phyloP scores from a whole-genome alignment of 2,888 invertebrate genomes.

The Mamestra brassicae region DNA sequence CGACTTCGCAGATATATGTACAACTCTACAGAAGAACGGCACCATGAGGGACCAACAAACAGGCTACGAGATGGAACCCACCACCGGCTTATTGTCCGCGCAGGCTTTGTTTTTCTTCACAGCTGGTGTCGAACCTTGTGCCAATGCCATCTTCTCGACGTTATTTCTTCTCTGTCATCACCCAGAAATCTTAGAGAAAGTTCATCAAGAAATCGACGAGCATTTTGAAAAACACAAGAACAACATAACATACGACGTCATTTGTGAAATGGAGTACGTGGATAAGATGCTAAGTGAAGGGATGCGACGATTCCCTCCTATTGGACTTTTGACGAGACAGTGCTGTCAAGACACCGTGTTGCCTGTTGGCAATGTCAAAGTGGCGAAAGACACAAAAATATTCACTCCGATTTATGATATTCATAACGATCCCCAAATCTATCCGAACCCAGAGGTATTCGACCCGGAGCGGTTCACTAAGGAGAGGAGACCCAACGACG shows the following conservation, averaged over 20 bases:
- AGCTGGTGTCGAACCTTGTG: conserved; percentile 81
- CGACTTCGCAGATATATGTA: conserved; percentile 79
- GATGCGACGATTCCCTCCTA: conserved; percentile 77
- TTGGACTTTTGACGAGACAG: conserved; percentile 73
- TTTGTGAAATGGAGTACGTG: conserved; percentile 76
- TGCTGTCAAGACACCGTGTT: conserved; percentile 75
- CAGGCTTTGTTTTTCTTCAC: conserved; percentile 63
- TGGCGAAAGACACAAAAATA: conserved; percentile 77
- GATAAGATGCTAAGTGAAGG: conserved; percentile 76
- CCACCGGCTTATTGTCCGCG: conserved; percentile 68
- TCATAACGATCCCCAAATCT: conserved; percentile 83
- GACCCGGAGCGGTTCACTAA: conserved; percentile 82
- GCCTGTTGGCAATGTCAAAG: conserved; percentile 78
- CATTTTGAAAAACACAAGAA: conserved; percentile 49
- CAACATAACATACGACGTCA: conserved; percentile 59
- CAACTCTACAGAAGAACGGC: conserved; percentile 75
- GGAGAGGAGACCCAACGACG: conserved; percentile 63
- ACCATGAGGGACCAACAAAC: conserved; percentile 71
- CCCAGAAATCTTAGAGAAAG: conserved; percentile 71
- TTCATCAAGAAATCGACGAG: conserved; percentile 57
- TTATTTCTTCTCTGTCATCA: conserved; percentile 75
- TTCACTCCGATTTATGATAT: conserved; percentile 77
- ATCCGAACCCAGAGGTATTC: conserved; percentile 83
- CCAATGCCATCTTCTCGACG: conserved; percentile 64
- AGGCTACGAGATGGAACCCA: conserved; percentile 75